Conservation (phyloP, 2,888 invertebrate genomes). For the Dyspetes luteomarginatus region DNA sequence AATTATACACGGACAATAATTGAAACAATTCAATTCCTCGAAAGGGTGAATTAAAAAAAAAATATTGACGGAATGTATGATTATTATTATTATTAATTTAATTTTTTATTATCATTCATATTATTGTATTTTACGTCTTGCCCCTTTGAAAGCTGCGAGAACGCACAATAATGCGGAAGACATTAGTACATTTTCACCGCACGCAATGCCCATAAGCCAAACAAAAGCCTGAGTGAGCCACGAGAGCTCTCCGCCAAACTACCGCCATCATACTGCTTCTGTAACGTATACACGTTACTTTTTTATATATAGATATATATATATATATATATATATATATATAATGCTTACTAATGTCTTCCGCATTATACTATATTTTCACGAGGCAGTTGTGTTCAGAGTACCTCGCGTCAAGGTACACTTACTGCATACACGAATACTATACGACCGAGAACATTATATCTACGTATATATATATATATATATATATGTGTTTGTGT, state of each 20-base stretch:
- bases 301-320: background rate
- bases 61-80: background rate
- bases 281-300: too few relatives aligned
- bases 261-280: slow-evolving; percentile 43
- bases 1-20: background rate
- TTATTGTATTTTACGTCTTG: too few relatives aligned
- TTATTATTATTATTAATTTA: too few relatives aligned
- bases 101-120: too few relatives aligned
- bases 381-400: slow-evolving; percentile 58
- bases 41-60: background rate
- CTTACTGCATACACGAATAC: slow-evolving; percentile 37
- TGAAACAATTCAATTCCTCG: background rate
- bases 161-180: slow-evolving; percentile 63
- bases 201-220: slow-evolving; percentile 63
- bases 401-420: slow-evolving; percentile 55
- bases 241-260: slow-evolving; percentile 36
- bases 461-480: background rate
- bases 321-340: background rate
- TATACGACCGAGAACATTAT: background rate
- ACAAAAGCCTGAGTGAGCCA: slow-evolving; percentile 58
- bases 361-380: slow-evolving; percentile 63
- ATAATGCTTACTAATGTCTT: slow-evolving; percentile 58
- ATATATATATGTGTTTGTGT: background rate
- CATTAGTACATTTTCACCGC: slow-evolving; percentile 63
- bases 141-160: slow-evolving; percentile 42